A percentile compares a stretch with the other conserved stretches of the same genome.
phyloP scores from a whole-genome alignment of 2,797 vertebrate genomes.

The Bradypodion ventrale region DNA sequence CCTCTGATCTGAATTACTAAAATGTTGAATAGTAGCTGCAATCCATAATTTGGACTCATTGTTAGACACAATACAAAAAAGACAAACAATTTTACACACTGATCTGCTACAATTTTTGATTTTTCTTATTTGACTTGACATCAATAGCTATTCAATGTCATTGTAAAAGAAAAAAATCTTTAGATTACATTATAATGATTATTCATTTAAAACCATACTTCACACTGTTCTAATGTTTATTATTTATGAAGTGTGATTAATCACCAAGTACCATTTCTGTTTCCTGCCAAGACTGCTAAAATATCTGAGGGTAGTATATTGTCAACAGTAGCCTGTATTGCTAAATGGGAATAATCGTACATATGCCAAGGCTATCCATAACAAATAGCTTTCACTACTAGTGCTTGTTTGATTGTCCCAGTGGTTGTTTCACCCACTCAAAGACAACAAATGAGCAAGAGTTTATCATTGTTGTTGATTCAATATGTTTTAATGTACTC shows the following conservation, averaged over 20 bases:
- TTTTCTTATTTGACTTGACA: neutral
- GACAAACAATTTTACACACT: conserved; percentile 11
- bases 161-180: neutral
- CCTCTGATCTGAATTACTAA: neutral
- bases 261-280: conserved; percentile 32
- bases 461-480: conserved; percentile 17
- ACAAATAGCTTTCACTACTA: conserved; percentile 20
- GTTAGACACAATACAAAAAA: neutral
- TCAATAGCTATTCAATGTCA: conserved; percentile 19
- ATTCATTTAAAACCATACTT: neutral
- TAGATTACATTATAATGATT: neutral
- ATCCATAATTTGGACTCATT: neutral
- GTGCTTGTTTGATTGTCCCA: conserved; percentile 15
- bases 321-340: neutral
- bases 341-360: conserved; percentile 35
- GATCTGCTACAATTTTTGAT: neutral
- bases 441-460: conserved; percentile 27
- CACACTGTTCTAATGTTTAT: conserved; percentile 10
- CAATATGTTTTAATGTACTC: conserved; percentile 18
- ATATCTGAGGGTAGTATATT: conserved; percentile 20
- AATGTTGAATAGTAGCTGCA: neutral
- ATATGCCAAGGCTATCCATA: conserved; percentile 22
- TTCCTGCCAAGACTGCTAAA: conserved; percentile 21
- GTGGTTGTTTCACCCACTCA: conserved; percentile 27
- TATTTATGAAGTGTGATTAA: conserved; percentile 27